phyloP scores from a whole-genome alignment of 92 coral and sea anemone genomes.

The Bergia puertoricense region DNA sequence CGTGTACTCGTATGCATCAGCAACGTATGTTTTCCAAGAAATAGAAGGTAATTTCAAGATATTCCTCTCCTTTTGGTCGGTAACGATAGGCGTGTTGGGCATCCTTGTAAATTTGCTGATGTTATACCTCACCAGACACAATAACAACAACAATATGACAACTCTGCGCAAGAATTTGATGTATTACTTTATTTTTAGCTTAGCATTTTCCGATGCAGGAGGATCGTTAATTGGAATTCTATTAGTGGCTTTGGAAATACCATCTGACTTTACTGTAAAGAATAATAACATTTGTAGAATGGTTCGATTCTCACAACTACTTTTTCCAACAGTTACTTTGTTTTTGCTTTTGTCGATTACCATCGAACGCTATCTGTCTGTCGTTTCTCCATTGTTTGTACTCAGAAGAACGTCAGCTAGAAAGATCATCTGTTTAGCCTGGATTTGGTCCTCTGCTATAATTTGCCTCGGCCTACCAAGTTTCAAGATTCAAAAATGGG shows the following conservation, averaged over 20 bases:
- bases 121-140: neutral
- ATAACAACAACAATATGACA: neutral
- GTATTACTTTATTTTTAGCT: constrained; percentile 8
- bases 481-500: neutral
- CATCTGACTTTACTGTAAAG: neutral
- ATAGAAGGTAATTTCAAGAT: neutral
- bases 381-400: neutral
- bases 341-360: neutral
- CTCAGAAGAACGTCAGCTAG: neutral
- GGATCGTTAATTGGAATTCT: neutral
- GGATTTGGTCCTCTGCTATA: neutral
- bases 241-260: neutral
- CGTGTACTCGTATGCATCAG: no score
- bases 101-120: neutral
- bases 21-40: no score
- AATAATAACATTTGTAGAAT: neutral
- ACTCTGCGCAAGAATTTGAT: neutral
- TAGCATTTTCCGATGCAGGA: neutral
- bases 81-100: neutral
- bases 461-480: neutral
- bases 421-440: neutral
- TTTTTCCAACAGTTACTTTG: neutral
- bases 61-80: neutral
- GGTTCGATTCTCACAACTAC: neutral
- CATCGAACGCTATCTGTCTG: neutral